Evolutionary conservation across 2,888 invertebrate species (phyloP).

Genomic region (Leuctra nigra): DNA sequence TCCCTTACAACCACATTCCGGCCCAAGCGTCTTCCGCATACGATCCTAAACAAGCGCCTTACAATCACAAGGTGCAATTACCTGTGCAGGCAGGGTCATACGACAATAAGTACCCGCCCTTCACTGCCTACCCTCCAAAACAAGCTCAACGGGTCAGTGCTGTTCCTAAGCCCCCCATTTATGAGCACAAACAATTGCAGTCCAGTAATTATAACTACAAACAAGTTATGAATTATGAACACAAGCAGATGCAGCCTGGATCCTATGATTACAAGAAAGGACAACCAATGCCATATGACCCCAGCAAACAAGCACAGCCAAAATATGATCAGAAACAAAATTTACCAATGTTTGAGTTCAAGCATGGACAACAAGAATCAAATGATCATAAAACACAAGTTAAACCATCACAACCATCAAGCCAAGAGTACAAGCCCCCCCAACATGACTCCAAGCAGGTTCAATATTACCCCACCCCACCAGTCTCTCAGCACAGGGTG

Average conservation of each 20-base stretch:
- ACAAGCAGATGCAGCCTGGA: conserved; percentile 4
- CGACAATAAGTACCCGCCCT: conserved; percentile 7
- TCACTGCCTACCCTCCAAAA: conserved; percentile 1
- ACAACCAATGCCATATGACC: background rate
- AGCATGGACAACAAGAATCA: background rate
- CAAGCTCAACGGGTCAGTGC: background rate
- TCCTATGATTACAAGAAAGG: conserved; percentile 9
- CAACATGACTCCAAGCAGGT: conserved; percentile 16
- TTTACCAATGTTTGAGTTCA: background rate
- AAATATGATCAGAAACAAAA: conserved; percentile 5
- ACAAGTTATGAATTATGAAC: background rate
- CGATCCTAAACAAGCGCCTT: conserved; percentile 21
- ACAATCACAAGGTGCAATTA: conserved; percentile 38
- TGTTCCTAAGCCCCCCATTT: background rate
- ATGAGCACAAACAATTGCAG: conserved; percentile 3
- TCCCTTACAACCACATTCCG: background rate
- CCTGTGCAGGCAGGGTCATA: conserved; percentile 32
- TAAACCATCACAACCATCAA: background rate
- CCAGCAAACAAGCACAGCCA: too few species aligned
- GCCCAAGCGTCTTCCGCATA: conserved; percentile 30
- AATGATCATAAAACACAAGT: background rate
- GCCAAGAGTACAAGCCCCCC: background rate
- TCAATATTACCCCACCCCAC: conserved; percentile 8
- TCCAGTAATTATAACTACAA: background rate
- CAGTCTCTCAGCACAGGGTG: conserved; percentile 18